phyloP scores from a whole-genome alignment of 2,888 invertebrate genomes.

The Smittia sp. region DNA sequence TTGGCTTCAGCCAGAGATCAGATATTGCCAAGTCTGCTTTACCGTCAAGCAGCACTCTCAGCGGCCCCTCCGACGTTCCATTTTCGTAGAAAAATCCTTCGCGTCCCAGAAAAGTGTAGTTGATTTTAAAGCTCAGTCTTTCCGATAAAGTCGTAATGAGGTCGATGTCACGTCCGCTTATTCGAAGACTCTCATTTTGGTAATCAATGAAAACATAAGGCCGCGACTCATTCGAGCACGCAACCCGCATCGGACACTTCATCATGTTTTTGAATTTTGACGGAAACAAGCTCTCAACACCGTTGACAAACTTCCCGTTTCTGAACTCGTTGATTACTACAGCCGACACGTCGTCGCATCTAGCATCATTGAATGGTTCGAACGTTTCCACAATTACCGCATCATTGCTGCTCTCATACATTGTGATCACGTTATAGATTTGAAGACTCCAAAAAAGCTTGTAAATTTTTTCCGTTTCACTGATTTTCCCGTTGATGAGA shows the following conservation, averaged over 20 bases:
- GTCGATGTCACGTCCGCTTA: neutral
- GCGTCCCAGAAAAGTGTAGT: neutral
- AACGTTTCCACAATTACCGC: neutral
- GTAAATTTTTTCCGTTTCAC: neutral
- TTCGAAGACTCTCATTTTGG: neutral
- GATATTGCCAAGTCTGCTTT: constrained; percentile 6
- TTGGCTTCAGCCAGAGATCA: constrained; percentile 9
- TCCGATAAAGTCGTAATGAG: neutral
- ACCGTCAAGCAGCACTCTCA: neutral
- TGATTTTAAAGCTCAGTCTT: neutral
- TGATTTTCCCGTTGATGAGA: neutral
- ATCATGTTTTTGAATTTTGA: neutral
- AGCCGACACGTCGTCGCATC: neutral
- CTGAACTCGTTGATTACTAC: constrained; percentile 19
- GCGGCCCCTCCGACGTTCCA: neutral
- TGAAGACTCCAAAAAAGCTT: neutral
- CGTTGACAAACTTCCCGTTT: neutral
- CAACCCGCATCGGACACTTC: neutral
- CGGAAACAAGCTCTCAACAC: neutral
- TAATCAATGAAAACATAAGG: neutral
- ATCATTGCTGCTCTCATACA: neutral
- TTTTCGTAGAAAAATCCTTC: constrained; percentile 3
- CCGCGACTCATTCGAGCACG: neutral
- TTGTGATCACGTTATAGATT: neutral
- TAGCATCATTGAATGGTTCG: neutral